These are phyloP conservation scores for Ectemnius lituratus DNA, from an alignment of 2,888 invertebrate genomes.

Conservation along the genomic window DNA sequence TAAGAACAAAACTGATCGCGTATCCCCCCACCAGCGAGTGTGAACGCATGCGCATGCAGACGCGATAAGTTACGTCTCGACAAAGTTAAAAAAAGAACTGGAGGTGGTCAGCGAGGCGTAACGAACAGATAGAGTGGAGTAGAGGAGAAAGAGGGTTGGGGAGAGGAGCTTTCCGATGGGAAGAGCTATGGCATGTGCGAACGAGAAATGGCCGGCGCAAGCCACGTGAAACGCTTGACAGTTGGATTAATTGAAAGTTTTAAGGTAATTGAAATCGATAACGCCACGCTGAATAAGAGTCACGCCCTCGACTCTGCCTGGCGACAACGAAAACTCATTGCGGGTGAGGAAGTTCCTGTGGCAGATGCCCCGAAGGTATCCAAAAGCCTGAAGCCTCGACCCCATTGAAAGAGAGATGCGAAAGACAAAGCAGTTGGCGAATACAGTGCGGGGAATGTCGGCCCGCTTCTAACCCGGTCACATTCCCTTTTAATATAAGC, in stretches of 20 bases:
- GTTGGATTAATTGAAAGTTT: slow-evolving; percentile 72
- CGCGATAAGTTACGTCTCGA: not conserved
- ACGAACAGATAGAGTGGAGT: slow-evolving; percentile 67
- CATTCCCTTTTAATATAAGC: slow-evolving; percentile 32
- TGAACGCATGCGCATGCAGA: slow-evolving; percentile 8
- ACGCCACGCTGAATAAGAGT: slow-evolving; percentile 52
- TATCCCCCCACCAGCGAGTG: not conserved
- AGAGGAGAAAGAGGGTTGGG: too few relatives aligned
- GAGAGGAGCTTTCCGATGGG: slow-evolving; percentile 36
- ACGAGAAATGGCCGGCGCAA: slow-evolving; percentile 51
- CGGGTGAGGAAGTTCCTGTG: slow-evolving; percentile 26
- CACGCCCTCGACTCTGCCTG: slow-evolving; percentile 7
- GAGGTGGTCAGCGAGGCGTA: slow-evolving; percentile 71
- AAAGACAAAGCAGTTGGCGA: slow-evolving; percentile 23
- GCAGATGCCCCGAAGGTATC: slow-evolving; percentile 4
- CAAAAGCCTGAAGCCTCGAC: not conserved
- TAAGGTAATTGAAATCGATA: slow-evolving; percentile 71
- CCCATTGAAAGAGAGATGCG: slow-evolving; percentile 5
- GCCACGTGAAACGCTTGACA: slow-evolving; percentile 63
- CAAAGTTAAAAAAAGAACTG: slow-evolving; percentile 62
- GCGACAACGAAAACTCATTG: slow-evolving; percentile 4
- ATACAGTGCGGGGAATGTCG: slow-evolving; percentile 7
- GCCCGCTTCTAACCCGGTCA: slow-evolving; percentile 29
- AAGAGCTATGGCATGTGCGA: slow-evolving; percentile 54
- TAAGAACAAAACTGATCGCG: too few relatives aligned